A percentile compares a stretch with the other conserved stretches of the same genome.
Conservation (phyloP, 2,113 vertebrate species). For the Nematolebias whitei region DNA sequence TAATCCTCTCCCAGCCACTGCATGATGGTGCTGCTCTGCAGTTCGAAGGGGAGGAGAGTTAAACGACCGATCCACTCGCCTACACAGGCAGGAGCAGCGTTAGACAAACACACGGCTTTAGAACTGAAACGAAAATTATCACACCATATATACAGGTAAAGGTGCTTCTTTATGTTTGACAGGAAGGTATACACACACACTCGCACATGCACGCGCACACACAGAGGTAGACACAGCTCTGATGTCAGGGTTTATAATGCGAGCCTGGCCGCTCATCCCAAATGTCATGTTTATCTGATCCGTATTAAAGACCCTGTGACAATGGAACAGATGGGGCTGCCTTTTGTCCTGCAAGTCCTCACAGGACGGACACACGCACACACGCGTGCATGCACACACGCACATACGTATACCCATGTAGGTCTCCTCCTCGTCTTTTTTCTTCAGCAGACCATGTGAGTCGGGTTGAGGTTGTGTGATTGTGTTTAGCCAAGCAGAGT, state of each 20-base stretch:
- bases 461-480: slow-evolving; percentile 70
- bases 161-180: not conserved
- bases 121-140: not conserved
- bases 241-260: slow-evolving; percentile 62
- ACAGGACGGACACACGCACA: slow-evolving; percentile 15
- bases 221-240: slow-evolving; percentile 21
- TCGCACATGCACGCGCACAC: slow-evolving; percentile 7
- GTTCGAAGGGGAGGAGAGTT: slow-evolving; percentile 46
- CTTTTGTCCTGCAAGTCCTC: slow-evolving; percentile 62
- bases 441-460: slow-evolving; percentile 57
- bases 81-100: not conserved
- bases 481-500: slow-evolving; percentile 77
- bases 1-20: slow-evolving; percentile 63
- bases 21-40: slow-evolving; percentile 34
- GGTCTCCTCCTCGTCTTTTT: slow-evolving; percentile 18
- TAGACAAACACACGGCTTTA: not conserved
- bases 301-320: slow-evolving; percentile 75
- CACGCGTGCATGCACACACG: slow-evolving; percentile 22
- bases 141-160: not conserved
- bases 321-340: slow-evolving; percentile 75
- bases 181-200: not conserved
- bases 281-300: slow-evolving; percentile 81
- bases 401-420: slow-evolving; percentile 7
- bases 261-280: slow-evolving; percentile 64
- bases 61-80: slow-evolving; percentile 26